Evolutionary conservation across 2,797 vertebrate genomes (phyloP).

Genomic region (Onychomys leucogaster): DNA sequence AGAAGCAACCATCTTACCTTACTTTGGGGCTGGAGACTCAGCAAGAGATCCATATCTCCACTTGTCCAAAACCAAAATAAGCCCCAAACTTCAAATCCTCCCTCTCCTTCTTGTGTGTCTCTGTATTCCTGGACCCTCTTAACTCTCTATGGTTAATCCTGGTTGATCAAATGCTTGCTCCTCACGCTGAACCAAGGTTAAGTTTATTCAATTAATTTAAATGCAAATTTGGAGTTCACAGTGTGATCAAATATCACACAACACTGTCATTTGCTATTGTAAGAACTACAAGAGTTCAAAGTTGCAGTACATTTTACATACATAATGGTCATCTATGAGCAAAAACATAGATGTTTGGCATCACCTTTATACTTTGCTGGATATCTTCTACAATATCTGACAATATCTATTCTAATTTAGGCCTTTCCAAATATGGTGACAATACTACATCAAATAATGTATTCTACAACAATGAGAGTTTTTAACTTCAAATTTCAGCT

Average conservation of each 20-base stretch:
- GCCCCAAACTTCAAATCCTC: fast-evolving
- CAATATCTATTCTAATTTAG: neutral
- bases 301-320: neutral
- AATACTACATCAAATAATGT: neutral
- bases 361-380: neutral
- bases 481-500: neutral
- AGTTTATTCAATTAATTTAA: neutral
- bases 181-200: neutral
- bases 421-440: neutral
- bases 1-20: neutral
- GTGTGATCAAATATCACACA: neutral
- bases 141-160: neutral
- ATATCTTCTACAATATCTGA: neutral
- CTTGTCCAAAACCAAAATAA: neutral
- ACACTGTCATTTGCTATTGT: neutral
- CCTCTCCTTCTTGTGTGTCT: neutral
- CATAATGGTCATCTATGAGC: neutral
- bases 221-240: neutral
- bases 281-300: neutral
- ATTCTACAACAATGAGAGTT: neutral
- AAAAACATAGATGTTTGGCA: neutral
- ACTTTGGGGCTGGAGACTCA: neutral
- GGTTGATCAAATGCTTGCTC: neutral
- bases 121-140: neutral
- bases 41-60: neutral